These are phyloP conservation scores for Naja naja DNA, from an alignment of 2,113 vertebrate species.

Conservation along the genomic window DNA sequence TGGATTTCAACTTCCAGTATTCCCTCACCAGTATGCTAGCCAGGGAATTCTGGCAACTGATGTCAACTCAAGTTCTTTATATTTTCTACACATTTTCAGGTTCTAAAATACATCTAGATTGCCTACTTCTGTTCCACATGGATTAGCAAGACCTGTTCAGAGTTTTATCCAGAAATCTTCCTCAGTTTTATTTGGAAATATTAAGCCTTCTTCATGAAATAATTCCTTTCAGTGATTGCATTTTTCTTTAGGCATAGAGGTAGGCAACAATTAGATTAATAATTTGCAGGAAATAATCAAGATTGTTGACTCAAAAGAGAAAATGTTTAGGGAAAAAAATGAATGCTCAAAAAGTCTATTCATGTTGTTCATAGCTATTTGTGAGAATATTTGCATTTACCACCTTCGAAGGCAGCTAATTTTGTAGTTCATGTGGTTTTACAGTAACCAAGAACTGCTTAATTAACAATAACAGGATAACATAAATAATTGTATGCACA, in stretches of 20 bases:
- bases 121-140: background rate
- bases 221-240: background rate
- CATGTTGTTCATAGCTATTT: background rate
- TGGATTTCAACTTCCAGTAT: background rate
- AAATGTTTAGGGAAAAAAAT: background rate
- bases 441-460: background rate
- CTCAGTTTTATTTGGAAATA: background rate
- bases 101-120: background rate
- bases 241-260: background rate
- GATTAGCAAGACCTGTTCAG: background rate
- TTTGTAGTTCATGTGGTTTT: background rate
- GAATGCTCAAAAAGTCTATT: background rate
- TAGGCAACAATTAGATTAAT: background rate
- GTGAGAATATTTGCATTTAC: background rate
- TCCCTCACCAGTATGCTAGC: background rate
- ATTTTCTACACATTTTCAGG: too few species aligned
- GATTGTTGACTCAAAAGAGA: background rate
- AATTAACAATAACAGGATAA: background rate
- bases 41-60: background rate
- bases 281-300: background rate
- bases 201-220: background rate
- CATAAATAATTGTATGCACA: background rate
- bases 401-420: background rate
- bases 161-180: background rate
- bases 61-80: background rate